Evolutionary conservation across 1,140 invertebrate species (phyloP).

Genomic region (Dreissena polymorpha): DNA sequence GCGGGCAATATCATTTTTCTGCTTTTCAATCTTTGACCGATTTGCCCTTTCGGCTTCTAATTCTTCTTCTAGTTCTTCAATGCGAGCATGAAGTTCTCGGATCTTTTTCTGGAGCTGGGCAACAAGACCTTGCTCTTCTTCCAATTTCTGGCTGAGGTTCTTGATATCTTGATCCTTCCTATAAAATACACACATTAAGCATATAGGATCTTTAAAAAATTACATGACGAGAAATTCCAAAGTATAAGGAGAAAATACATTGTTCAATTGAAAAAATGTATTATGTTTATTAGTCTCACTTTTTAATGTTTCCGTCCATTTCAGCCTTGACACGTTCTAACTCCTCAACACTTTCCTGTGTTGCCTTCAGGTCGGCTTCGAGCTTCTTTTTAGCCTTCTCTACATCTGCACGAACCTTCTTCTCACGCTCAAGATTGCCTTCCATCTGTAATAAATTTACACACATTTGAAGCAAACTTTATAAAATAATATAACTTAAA

Average conservation of each 20-base stretch:
- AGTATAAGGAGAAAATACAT: not conserved
- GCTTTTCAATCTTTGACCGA: slow-evolving; percentile 98
- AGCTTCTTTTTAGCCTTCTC: slow-evolving; percentile 96
- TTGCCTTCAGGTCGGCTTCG: slow-evolving; percentile 98
- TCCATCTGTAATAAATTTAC: slow-evolving; percentile 84
- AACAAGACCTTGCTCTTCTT: slow-evolving; percentile 98
- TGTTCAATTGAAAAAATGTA: not conserved
- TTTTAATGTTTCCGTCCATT: slow-evolving; percentile 88
- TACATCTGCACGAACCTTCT: slow-evolving; percentile 98
- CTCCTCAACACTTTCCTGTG: slow-evolving; percentile 98
- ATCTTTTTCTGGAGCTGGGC: slow-evolving; percentile 98
- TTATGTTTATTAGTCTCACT: slow-evolving; percentile 46
- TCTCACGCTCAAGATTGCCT: slow-evolving; percentile 97
- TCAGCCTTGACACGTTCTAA: slow-evolving; percentile 98
- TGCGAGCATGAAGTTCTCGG: slow-evolving; percentile 96
- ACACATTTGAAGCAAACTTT: not conserved
- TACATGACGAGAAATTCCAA: not conserved
- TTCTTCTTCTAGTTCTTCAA: slow-evolving; percentile 98
- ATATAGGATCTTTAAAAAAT: not conserved
- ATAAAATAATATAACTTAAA: not conserved
- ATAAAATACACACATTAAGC: slow-evolving; percentile 23
- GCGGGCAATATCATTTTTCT: slow-evolving; percentile 95
- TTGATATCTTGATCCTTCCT: slow-evolving; percentile 98
- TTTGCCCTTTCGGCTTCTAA: slow-evolving; percentile 98
- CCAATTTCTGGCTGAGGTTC: slow-evolving; percentile 95